Evolutionary conservation across 2,113 vertebrate genomes (phyloP).

Genomic region (Orycteropus afer): DNA sequence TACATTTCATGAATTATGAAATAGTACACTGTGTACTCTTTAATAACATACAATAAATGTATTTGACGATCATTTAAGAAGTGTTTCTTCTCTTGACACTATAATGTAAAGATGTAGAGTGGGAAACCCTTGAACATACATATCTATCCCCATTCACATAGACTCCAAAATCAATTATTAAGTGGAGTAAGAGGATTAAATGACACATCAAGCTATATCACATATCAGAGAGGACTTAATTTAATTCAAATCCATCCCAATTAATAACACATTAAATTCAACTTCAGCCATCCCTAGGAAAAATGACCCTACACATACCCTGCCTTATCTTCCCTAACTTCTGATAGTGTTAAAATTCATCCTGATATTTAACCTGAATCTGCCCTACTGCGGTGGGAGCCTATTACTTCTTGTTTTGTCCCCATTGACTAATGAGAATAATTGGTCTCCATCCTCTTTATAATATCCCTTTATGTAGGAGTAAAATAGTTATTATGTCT

Average conservation of each 20-base stretch:
- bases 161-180: neutral
- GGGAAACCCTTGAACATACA: neutral
- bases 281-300: conserved; percentile 6
- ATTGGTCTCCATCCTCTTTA: conserved; percentile 67
- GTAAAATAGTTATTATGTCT: conserved; percentile 70
- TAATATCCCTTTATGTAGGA: conserved; percentile 76
- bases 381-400: conserved; percentile 40
- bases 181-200: conserved; percentile 19
- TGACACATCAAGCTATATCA: neutral
- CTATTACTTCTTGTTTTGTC: conserved; percentile 78
- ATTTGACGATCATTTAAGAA: conserved; percentile 68
- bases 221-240: neutral
- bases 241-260: conserved; percentile 48
- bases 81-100: conserved; percentile 56
- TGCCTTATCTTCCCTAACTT: conserved; percentile 28
- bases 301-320: neutral
- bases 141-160: neutral
- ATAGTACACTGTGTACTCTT: conserved; percentile 49
- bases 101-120: conserved; percentile 39
- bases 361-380: conserved; percentile 69
- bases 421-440: conserved; percentile 77
- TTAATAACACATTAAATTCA: conserved; percentile 20
- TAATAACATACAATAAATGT: conserved; percentile 64
- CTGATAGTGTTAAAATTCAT: conserved; percentile 49
- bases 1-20: conserved; percentile 72